Evolutionary conservation across 2,888 invertebrate genomes (phyloP), one percentile per base, ranked within the genome.

Genomic region (Idaea aversata): DNA sequence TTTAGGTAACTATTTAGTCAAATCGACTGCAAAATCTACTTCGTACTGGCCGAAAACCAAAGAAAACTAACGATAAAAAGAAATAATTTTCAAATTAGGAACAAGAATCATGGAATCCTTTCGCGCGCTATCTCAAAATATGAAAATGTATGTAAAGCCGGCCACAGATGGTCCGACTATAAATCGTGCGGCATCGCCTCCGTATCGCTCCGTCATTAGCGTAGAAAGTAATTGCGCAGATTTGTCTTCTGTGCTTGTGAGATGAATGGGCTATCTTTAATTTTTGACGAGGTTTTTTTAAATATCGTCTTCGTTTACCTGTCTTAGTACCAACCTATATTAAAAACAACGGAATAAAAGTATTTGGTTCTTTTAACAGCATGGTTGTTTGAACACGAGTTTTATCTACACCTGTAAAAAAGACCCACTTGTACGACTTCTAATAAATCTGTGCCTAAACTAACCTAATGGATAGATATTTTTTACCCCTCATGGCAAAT

Each of bases 111-210:
- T 70, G 70, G 77, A 85, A 86, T 84, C 86, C 84, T 87, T 88
- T 87, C 80, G 76, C 74, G 67, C 64, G 73, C 73, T 79, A 84
- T 85, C 84, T 80, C 72, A 71, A 83, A 86, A 87, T 88, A 88
- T 90, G 87, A 88, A 87, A 89, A 88, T 89, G 76, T 88, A 89
- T 89, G 88, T 90, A 88, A 89, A 90, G 85, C 87, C 84, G 81
- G 75, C 79, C 84, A 84, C 79, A 79, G 86, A 86, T 82, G 85
- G 77, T 73, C 79, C 77, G 86, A 82, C 87, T 78, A 90, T 90
- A 90, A 90, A 90, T 90, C 88, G 86, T 82, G 76, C 74, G 77
- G 72, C 83, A 83, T 85, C 84, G 86, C 77, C 66, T 68, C 78
- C 77, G 85, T 88, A 88, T 88, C 88, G 82, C 78, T 76, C 77